A percentile compares a stretch with the other conserved stretches of the same genome.
Conservation (phyloP, 30 jellyfish, hydroid and myxozoan species). For the Hydra vulgaris region DNA sequence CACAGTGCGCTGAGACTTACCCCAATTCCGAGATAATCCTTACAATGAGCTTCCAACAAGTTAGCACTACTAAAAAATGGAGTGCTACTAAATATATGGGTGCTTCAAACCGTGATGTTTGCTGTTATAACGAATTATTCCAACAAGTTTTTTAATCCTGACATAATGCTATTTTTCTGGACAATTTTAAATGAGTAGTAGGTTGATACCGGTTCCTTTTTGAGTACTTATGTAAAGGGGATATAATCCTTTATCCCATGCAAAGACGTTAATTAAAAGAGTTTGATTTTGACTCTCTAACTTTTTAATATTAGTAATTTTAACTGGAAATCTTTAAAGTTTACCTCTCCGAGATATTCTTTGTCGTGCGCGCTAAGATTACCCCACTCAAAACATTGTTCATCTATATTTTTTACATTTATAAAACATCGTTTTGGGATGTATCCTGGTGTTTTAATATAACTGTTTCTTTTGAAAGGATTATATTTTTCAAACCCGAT, state of each 20-base stretch:
- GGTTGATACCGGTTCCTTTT: not conserved
- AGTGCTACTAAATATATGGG: too few species aligned
- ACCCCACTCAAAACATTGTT: not conserved
- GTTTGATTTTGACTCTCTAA: not conserved
- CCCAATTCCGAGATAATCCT: too few species aligned
- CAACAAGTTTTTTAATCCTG: not conserved
- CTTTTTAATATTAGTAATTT: not conserved
- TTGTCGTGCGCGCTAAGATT: not conserved
- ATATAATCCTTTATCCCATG: not conserved
- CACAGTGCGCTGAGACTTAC: too few species aligned
- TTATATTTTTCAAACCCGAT: not conserved
- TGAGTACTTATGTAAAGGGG: not conserved
- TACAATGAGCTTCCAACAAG: too few species aligned
- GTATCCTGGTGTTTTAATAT: not conserved
- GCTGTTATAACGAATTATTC: too few species aligned
- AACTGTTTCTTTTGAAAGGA: not conserved
- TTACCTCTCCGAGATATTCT: not conserved
- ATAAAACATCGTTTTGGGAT: not conserved
- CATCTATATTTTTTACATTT: not conserved
- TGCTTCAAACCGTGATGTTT: too few species aligned
- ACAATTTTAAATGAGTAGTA: not conserved
- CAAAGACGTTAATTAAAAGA: not conserved
- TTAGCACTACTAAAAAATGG: too few species aligned
- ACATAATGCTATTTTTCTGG: not conserved
- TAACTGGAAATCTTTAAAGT: not conserved